phyloP scores from a whole-genome alignment of 2,113 vertebrate species.

The Enhydra lutris region DNA sequence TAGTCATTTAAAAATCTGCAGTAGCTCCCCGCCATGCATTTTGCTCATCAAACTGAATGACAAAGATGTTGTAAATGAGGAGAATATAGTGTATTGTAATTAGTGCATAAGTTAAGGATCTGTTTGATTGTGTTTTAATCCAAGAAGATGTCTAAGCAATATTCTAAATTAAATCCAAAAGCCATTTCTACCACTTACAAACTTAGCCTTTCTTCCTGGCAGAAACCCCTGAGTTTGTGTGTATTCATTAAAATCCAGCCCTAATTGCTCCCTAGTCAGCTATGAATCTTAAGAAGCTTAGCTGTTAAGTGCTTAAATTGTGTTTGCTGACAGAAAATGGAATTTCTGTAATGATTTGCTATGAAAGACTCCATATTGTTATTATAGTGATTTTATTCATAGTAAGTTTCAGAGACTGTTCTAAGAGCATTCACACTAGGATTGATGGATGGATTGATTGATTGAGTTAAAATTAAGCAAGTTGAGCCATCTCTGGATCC shows the following conservation, averaged over 20 bases:
- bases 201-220: conserved; percentile 66
- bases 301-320: conserved; percentile 80
- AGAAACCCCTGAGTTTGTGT: conserved; percentile 71
- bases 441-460: neutral
- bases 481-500: neutral
- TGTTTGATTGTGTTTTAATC: conserved; percentile 65
- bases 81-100: conserved; percentile 57
- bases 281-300: conserved; percentile 82
- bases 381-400: conserved; percentile 37
- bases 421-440: neutral
- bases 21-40: neutral
- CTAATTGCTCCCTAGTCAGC: conserved; percentile 83
- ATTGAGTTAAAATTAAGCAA: conserved; percentile 25
- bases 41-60: neutral
- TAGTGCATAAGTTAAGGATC: conserved; percentile 66
- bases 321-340: conserved; percentile 81
- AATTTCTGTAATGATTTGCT: conserved; percentile 75
- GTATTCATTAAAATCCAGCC: conserved; percentile 80
- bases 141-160: conserved; percentile 44
- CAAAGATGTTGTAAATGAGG: neutral
- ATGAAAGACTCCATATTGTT: conserved; percentile 69
- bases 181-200: conserved; percentile 26
- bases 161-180: conserved; percentile 72
- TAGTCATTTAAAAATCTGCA: conserved; percentile 1
- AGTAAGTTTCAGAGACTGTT: conserved; percentile 17